These are phyloP conservation scores for Chamaea fasciata DNA, from an alignment of 2,113 vertebrate genomes.

Conservation along the genomic window DNA sequence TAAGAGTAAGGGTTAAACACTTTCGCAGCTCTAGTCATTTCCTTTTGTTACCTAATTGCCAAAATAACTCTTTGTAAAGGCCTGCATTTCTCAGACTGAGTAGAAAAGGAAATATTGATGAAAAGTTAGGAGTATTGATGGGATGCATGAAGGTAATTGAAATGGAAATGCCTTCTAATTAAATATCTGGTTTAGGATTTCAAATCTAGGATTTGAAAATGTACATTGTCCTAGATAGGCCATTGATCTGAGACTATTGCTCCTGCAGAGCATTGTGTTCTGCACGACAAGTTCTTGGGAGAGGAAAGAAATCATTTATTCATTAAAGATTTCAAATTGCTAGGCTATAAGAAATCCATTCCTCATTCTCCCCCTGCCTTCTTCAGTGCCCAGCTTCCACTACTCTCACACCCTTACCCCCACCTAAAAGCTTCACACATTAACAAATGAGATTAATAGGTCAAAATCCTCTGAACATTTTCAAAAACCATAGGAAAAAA, in stretches of 20 bases:
- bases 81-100: background rate
- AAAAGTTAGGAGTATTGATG: background rate
- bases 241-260: background rate
- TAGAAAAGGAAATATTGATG: conserved; percentile 5
- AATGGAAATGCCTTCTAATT: conserved; percentile 19
- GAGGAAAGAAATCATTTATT: background rate
- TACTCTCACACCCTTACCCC: background rate
- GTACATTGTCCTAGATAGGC: background rate
- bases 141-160: background rate
- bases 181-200: background rate
- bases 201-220: background rate
- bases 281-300: background rate
- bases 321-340: background rate
- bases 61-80: background rate
- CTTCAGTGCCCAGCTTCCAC: background rate
- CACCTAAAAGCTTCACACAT: background rate
- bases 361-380: background rate
- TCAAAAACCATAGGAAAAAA: background rate
- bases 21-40: background rate
- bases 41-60: background rate
- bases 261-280: background rate
- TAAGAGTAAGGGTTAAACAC: background rate
- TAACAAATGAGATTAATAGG: background rate
- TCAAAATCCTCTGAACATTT: background rate
- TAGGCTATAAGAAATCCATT: background rate